Evolutionary conservation across 2,797 vertebrate genomes (phyloP).

Genomic region (Crypturellus tataupa): DNA sequence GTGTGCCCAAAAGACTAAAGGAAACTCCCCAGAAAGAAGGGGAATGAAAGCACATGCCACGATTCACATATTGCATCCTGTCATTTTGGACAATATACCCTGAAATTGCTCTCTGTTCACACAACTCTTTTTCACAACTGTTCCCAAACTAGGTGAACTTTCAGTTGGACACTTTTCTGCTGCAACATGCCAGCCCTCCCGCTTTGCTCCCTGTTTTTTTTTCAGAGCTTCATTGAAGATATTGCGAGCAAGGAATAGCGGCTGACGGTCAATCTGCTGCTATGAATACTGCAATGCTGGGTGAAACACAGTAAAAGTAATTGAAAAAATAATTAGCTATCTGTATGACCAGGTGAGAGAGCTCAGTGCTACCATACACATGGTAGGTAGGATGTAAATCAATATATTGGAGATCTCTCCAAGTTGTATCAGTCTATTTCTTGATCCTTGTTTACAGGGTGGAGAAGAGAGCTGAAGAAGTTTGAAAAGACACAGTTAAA

Average conservation of each 20-base stretch:
- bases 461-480: background rate
- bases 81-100: background rate
- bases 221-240: background rate
- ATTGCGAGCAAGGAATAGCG: background rate
- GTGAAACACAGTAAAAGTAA: background rate
- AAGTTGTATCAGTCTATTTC: background rate
- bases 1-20: background rate
- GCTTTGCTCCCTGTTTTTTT: background rate
- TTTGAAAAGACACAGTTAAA: background rate
- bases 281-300: background rate
- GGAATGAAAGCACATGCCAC: background rate
- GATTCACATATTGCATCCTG: background rate
- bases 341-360: background rate
- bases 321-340: background rate
- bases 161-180: background rate
- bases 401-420: background rate
- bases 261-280: background rate
- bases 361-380: background rate
- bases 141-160: background rate
- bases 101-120: background rate
- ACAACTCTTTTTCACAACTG: background rate
- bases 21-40: background rate
- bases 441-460: accelerated
- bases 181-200: background rate
- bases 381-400: background rate